These are phyloP conservation scores for Chlamydotis undulata DNA, from an alignment of 2,113 vertebrate species.

Conservation along the genomic window DNA sequence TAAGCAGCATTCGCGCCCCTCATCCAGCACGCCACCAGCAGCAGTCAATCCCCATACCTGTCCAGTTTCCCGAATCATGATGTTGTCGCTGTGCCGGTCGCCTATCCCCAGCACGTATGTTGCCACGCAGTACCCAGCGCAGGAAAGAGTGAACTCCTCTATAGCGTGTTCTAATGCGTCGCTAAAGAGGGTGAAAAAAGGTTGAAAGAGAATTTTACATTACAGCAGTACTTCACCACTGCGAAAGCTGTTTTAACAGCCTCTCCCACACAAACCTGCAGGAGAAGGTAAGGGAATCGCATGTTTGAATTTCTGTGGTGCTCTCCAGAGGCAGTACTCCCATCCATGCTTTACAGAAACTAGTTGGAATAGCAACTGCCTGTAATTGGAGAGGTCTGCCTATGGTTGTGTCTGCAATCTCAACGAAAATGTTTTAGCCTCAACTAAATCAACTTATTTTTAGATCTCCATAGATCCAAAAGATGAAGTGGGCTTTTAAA, in stretches of 20 bases:
- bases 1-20: background rate
- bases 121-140: conserved; percentile 98
- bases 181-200: conserved; percentile 55
- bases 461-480: background rate
- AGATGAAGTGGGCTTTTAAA: background rate
- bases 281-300: background rate
- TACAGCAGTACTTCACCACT: background rate
- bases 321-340: background rate
- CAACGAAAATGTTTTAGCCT: background rate
- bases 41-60: conserved; percentile 78
- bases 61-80: conserved; percentile 96
- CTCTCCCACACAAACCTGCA: too few species aligned
- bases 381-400: rapidly evolving
- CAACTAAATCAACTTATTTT: background rate
- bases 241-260: background rate
- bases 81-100: conserved; percentile 97
- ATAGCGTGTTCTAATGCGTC: conserved; percentile 92
- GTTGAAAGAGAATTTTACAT: background rate
- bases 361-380: background rate
- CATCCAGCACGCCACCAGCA: background rate
- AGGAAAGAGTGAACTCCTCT: conserved; percentile 96
- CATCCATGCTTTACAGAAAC: background rate
- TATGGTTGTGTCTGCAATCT: background rate
- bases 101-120: conserved; percentile 96
- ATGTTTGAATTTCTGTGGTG: rapidly evolving